Conservation (phyloP, 2,888 invertebrate genomes). For the Mythimna pallens region DNA sequence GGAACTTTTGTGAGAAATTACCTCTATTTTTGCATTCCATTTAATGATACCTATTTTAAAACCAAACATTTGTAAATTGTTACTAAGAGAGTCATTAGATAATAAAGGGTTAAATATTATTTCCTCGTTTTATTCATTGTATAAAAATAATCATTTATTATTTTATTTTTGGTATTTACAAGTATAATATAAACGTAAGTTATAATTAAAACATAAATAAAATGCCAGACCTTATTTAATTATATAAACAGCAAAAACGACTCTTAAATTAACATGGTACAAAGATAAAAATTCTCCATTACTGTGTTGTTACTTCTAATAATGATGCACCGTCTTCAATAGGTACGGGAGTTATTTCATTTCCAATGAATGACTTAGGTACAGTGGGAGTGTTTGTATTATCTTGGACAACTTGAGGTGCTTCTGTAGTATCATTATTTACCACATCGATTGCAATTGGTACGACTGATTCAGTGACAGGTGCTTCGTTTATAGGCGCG, state of each 20-base stretch:
- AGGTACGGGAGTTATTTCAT: conserved; percentile 59
- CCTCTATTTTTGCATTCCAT: conserved; percentile 88
- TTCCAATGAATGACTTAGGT: conserved; percentile 24
- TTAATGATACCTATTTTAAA: conserved; percentile 80
- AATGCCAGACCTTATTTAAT: conserved; percentile 59
- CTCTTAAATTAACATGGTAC: conserved; percentile 39
- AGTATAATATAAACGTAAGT: conserved; percentile 4
- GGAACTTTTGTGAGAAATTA: conserved; percentile 80
- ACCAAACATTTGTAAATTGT: conserved; percentile 87
- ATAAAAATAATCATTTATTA: conserved; percentile 14
- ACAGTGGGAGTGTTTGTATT: conserved; percentile 35
- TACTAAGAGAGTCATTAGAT: conserved; percentile 85
- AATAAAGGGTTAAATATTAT: conserved; percentile 68
- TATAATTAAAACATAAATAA: conserved; percentile 49
- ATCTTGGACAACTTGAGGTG: conserved; percentile 18
- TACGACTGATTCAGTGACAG: conserved; percentile 30
- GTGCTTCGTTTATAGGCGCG: conserved; percentile 13
- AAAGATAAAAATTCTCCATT: conserved; percentile 46
- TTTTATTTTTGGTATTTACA: conserved; percentile 34
- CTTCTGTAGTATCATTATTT: conserved; percentile 33
- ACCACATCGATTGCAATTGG: conserved; percentile 4
- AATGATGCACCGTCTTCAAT: conserved; percentile 80
- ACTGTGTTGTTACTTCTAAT: conserved; percentile 79
- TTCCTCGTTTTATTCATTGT: conserved; percentile 40
- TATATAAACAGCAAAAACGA: conserved; percentile 51